Evolutionary conservation across 1,140 invertebrate genomes (phyloP), one percentile per base, ranked within the genome.

Genomic region (Drosophila virilis): DNA sequence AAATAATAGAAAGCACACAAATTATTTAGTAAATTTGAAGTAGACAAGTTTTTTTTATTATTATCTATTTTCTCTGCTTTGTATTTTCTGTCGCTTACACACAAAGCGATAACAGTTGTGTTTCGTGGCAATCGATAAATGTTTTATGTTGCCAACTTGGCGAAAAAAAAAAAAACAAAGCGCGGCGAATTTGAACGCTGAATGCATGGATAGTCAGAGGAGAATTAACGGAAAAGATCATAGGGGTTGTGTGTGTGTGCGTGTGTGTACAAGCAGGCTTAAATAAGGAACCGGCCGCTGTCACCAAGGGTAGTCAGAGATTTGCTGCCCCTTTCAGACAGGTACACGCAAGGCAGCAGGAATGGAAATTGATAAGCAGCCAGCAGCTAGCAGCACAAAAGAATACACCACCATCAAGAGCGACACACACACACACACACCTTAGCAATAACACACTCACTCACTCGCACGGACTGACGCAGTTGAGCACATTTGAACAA

Each of bases 401-500:
- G 61, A 76, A 78, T 58, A 78, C 73, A 78, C 73, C 67, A 76
- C 75, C 59, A 74, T 5, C 17, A 42, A 15, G 9, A 72, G 46
- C 33, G 6, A 38, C 42, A 6, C 13, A 62, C 42, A 40, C 12
- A 45, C 4, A 15, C 9, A 54, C 33, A 40, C 55, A 48, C 28
- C 22, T 5, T 35, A 15, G 8, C 32, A 50, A 37, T 46, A 15
- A 38, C 15, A 37, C 45, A 43, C 38, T 51, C 38, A 54, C 35
- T 32, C 55, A 17, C 59, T 17, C 46, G 37, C 57, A 42, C 35
- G 37, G 42, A 54, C 58, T 54, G 13, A 48, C 33, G 42, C 43
- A 35, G 32, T 84, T 77, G 72, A 78, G 64, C 76, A 52, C 54
- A 60, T 51, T 83, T 74, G 52, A 60, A 71, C 62, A 89, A 78